phyloP scores from a whole-genome alignment of 2,888 invertebrate species.

The Melinaea marsaeus region DNA sequence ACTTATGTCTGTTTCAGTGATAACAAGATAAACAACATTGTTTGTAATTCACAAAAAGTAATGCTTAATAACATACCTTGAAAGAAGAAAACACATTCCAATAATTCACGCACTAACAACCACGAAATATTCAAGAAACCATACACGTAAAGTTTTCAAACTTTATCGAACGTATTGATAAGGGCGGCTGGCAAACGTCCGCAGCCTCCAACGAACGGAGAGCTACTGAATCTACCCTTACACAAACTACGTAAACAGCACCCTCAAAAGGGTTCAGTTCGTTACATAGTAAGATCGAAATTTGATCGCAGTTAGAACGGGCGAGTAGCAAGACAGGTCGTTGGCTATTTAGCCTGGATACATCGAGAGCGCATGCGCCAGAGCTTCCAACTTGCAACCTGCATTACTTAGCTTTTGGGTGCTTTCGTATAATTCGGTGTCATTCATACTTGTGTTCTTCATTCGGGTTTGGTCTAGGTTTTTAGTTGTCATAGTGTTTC shows the following conservation, averaged over 20 bases:
- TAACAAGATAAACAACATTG: neutral
- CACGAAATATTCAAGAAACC: constrained; percentile 10
- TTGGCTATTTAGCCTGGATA: constrained; percentile 59
- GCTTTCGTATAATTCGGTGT: constrained; percentile 27
- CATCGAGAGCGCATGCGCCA: constrained; percentile 49
- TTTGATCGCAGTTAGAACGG: constrained; percentile 67
- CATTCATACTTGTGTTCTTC: constrained; percentile 6
- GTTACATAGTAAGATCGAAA: constrained; percentile 74
- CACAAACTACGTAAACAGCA: constrained; percentile 41
- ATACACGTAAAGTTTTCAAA: constrained; percentile 47
- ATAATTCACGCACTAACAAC: constrained; percentile 16
- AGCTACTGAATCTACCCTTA: constrained; percentile 46
- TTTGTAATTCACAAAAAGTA: neutral
- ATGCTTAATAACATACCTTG: constrained; percentile 17
- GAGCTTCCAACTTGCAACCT: constrained; percentile 49
- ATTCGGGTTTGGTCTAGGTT: constrained; percentile 5
- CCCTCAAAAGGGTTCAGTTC: constrained; percentile 61
- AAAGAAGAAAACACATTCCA: constrained; percentile 18
- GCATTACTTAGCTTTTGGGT: constrained; percentile 41
- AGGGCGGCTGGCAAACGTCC: constrained; percentile 38
- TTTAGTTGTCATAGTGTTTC: neutral
- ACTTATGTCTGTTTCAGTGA: too few species aligned
- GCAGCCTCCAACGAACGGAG: constrained; percentile 49
- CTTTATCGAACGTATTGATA: constrained; percentile 44
- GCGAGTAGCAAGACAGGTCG: constrained; percentile 65